Conservation (phyloP, 2,888 invertebrate species). For the Pristionchus fissidentatus region DNA sequence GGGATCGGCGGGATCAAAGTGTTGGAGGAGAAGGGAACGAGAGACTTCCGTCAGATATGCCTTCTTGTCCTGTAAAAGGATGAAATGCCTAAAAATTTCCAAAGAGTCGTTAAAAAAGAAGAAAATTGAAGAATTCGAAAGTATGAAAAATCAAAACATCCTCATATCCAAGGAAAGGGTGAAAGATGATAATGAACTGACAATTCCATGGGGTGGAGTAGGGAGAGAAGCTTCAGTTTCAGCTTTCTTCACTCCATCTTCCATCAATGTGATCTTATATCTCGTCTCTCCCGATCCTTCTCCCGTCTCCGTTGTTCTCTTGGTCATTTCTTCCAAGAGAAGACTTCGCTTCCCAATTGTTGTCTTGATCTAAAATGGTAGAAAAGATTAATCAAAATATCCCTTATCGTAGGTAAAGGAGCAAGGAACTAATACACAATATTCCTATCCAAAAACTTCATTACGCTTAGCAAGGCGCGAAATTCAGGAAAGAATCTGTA, state of each 20-base stretch:
- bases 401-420: too few relatives aligned
- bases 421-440: too few relatives aligned
- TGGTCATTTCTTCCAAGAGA: slow-evolving; percentile 64
- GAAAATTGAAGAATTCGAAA: neutral
- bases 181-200: slow-evolving; percentile 49
- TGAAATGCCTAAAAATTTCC: neutral
- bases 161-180: neutral
- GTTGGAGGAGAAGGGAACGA: slow-evolving; percentile 58
- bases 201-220: slow-evolving; percentile 71
- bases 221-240: slow-evolving; percentile 70
- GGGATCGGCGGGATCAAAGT: slow-evolving; percentile 2
- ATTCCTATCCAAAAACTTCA: too few relatives aligned
- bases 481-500: too few relatives aligned
- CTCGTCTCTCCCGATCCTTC: slow-evolving; percentile 61
- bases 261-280: slow-evolving; percentile 66
- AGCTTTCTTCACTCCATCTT: slow-evolving; percentile 72
- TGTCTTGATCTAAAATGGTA: slow-evolving; percentile 66
- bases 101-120: neutral
- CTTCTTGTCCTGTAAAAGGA: slow-evolving; percentile 62
- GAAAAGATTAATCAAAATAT: neutral
- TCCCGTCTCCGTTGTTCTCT: slow-evolving; percentile 35
- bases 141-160: neutral
- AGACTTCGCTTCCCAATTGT: slow-evolving; percentile 68
- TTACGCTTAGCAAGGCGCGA: too few relatives aligned
- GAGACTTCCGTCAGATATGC: slow-evolving; percentile 65